Percentiles rank a stretch among this genome's conserved stretches.
Evolutionary conservation across 2,888 invertebrate genomes (phyloP).

Genomic region (Nemotelus pantherinus): DNA sequence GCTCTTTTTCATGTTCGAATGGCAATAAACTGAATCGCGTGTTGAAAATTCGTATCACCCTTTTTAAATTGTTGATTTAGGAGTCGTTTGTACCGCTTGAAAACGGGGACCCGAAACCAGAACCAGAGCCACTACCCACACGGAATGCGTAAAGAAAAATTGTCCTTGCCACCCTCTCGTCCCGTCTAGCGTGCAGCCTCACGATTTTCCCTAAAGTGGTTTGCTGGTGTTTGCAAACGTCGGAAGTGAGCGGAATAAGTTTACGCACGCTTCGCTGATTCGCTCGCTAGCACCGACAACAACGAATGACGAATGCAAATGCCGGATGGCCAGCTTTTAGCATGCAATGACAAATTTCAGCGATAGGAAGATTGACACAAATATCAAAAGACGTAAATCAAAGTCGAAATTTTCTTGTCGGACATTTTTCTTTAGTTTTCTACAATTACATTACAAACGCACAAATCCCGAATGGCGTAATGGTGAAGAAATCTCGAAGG

Average conservation of each 20-base stretch:
- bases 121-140: not conserved
- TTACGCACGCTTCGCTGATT: constrained; percentile 38
- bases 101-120: not conserved
- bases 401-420: constrained; percentile 40
- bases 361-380: constrained; percentile 49
- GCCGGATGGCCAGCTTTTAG: constrained; percentile 42
- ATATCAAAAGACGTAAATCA: constrained; percentile 50
- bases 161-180: constrained; percentile 30
- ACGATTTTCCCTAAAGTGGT: constrained; percentile 31
- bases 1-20: constrained; percentile 22
- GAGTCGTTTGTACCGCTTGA: constrained; percentile 20
- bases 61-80: constrained; percentile 51
- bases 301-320: constrained; percentile 33
- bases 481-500: not conserved
- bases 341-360: constrained; percentile 51
- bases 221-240: constrained; percentile 25
- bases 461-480: not conserved
- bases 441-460: not conserved
- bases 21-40: constrained; percentile 46
- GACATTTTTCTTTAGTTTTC: constrained; percentile 17
- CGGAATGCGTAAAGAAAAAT: not conserved
- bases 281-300: not conserved
- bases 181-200: not conserved
- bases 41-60: constrained; percentile 49
- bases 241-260: constrained; percentile 41